Evolutionary conservation across 2,888 invertebrate genomes (phyloP).

Genomic region (Napeogenes inachia): DNA sequence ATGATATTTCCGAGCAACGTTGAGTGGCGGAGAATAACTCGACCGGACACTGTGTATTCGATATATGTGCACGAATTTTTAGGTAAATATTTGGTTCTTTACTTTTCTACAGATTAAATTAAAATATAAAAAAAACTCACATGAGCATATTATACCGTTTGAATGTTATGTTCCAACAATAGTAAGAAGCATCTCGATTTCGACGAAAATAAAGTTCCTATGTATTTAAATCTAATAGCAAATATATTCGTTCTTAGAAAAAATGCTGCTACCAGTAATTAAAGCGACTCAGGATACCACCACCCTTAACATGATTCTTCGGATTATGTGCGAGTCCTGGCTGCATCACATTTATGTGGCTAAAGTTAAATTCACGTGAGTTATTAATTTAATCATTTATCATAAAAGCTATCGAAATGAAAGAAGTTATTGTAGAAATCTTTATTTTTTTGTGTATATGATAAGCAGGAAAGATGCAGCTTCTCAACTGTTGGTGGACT

Average conservation of each 20-base stretch:
- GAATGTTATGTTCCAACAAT: too few relatives aligned
- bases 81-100: conserved; percentile 59
- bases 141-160: too few relatives aligned
- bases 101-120: too few relatives aligned
- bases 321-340: conserved; percentile 92
- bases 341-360: conserved; percentile 90
- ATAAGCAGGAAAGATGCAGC: conserved; percentile 81
- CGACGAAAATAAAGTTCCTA: too few relatives aligned
- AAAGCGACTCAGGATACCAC: conserved; percentile 84
- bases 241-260: conserved; percentile 60
- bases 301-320: conserved; percentile 86
- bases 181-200: not conserved
- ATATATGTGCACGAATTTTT: conserved; percentile 85
- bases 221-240: too few relatives aligned
- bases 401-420: too few relatives aligned
- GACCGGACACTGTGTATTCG: conserved; percentile 48
- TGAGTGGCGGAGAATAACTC: conserved; percentile 78
- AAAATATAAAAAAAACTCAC: too few relatives aligned
- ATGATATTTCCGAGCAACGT: conserved; percentile 86
- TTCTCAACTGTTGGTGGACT: conserved; percentile 87
- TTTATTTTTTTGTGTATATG: conserved; percentile 13
- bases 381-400: conserved; percentile 13
- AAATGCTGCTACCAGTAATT: conserved; percentile 86
- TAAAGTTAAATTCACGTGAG: conserved; percentile 86
- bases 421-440: too few relatives aligned